phyloP scores from a whole-genome alignment of 2,797 vertebrate genomes.

The Gymnoscopelus microlampas region DNA sequence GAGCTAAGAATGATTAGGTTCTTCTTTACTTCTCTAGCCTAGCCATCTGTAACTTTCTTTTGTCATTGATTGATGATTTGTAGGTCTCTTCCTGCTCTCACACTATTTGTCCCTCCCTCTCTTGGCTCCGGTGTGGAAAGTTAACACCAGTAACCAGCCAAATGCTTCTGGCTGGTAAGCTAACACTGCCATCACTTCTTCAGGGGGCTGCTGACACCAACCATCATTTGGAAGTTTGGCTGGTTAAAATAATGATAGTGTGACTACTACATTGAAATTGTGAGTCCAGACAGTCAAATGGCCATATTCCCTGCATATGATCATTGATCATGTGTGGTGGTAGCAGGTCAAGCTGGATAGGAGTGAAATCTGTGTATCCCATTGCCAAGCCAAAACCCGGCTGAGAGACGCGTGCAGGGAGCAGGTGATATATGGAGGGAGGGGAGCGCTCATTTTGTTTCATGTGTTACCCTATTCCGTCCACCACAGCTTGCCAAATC shows the following conservation, averaged over 20 bases:
- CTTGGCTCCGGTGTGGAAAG: neutral
- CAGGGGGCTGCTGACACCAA: neutral
- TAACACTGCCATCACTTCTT: neutral
- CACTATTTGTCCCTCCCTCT: neutral
- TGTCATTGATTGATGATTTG: neutral
- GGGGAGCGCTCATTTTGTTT: too few relatives aligned
- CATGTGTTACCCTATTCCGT: too few relatives aligned
- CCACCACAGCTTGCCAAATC: too few relatives aligned
- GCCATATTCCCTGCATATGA: too few relatives aligned
- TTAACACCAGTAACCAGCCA: conserved; percentile 1
- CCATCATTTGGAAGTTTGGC: neutral
- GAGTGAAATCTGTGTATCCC: neutral
- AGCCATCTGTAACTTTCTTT: neutral
- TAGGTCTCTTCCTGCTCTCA: neutral
- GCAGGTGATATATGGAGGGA: too few relatives aligned
- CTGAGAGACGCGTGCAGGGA: too few relatives aligned
- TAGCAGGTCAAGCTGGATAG: neutral
- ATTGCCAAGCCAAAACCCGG: neutral
- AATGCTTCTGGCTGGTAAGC: neutral
- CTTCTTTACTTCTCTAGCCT: too few relatives aligned
- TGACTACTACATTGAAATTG: neutral
- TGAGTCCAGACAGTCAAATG: too few relatives aligned
- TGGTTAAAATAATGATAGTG: neutral
- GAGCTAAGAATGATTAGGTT: too few relatives aligned
- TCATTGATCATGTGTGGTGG: neutral